A percentile compares a stretch with the other conserved stretches of the same genome.
Conservation (phyloP, 1,140 invertebrate genomes). For the Lysiphlebus fabarum region DNA sequence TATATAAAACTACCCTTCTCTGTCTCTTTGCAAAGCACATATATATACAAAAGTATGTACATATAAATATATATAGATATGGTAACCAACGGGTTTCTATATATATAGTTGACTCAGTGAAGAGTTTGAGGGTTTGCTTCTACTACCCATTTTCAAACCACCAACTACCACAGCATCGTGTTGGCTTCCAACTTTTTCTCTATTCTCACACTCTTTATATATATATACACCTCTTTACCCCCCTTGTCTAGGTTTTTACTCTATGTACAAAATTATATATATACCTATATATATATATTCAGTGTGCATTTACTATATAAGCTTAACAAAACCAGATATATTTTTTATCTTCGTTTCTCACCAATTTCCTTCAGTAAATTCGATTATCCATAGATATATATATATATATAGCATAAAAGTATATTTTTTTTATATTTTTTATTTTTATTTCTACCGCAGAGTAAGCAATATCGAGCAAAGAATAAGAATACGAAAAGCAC, state of each 20-base stretch:
- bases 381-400: slow-evolving; percentile 52
- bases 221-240: not conserved
- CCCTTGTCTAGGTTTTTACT: not conserved
- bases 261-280: no score
- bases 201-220: slow-evolving; percentile 17
- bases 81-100: slow-evolving; percentile 4
- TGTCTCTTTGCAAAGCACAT: not conserved
- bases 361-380: slow-evolving; percentile 50
- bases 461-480: slow-evolving; percentile 27
- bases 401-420: slow-evolving; percentile 20
- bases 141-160: slow-evolving; percentile 10
- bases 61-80: slow-evolving; percentile 2
- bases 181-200: slow-evolving; percentile 24
- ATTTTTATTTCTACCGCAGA: slow-evolving; percentile 16
- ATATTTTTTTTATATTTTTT: slow-evolving; percentile 1
- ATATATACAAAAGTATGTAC: not conserved
- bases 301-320: no score
- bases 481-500: slow-evolving; percentile 8
- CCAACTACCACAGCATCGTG: slow-evolving; percentile 4
- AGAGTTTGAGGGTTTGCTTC: slow-evolving; percentile 31
- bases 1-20: not conserved
- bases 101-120: slow-evolving; percentile 32
- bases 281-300: slow-evolving; percentile 10
- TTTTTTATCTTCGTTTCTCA: slow-evolving; percentile 30
- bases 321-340: not conserved